A percentile compares a stretch with the other conserved stretches of the same genome.
phyloP scores from a whole-genome alignment of 2,888 invertebrate species.

The Stegophylla sp. region DNA sequence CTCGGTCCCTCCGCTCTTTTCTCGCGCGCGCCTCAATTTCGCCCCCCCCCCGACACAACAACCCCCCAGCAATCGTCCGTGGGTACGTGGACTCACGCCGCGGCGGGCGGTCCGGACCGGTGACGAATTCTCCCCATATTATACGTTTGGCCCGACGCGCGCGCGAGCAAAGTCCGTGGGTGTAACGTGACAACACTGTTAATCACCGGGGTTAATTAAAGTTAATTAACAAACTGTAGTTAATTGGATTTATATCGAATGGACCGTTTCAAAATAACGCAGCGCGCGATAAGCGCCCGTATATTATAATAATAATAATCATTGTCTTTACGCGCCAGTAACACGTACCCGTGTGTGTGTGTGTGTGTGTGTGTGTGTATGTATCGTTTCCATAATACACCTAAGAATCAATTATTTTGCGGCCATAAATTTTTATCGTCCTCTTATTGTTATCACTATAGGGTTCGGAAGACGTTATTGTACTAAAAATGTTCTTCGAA shows the following conservation, averaged over 20 bases:
- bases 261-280: constrained; percentile 17
- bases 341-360: no score
- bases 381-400: no score
- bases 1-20: neutral
- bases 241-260: constrained; percentile 50
- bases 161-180: constrained; percentile 30
- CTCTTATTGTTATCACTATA: no score
- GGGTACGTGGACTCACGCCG: neutral
- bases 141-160: constrained; percentile 6
- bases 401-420: no score
- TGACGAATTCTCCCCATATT: constrained; percentile 6
- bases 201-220: constrained; percentile 52
- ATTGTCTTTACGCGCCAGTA: no score
- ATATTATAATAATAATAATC: no score
- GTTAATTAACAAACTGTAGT: constrained; percentile 42
- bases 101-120: neutral
- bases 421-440: no score
- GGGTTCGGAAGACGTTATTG: no score
- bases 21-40: neutral
- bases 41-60: neutral
- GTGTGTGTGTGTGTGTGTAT: no score
- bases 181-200: constrained; percentile 50
- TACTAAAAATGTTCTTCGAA: no score
- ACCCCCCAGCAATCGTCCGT: no score
- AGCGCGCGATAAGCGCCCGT: no score